Base-by-base conservation (phyloP, 1,140 invertebrate genomes). In the Brachionus asplanchnoidis region DNA sequence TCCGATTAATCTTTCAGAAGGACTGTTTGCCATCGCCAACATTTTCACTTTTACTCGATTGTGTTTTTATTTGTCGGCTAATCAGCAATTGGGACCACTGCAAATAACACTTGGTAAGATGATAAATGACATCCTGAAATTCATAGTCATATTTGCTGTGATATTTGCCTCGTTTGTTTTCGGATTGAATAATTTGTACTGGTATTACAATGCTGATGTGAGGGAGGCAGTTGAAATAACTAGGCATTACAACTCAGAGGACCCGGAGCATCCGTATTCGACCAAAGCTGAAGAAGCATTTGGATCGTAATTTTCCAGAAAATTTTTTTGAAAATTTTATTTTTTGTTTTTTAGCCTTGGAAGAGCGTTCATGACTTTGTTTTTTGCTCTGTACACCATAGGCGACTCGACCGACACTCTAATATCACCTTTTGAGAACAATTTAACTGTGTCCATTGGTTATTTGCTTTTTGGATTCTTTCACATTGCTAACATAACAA, bases 311-410 rank as follows among this genome's bases (percentile, higher is more conserved):
- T 28, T 84, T 70, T 68, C 17, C 28, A 5, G 7, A 68, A 14
- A 68, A 68, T 28, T n/a, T 3, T 66, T 11, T 66, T 14, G 20
- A 66, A 66, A 23, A 66, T 1, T 32, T 60, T 42, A 40, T 26
- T 17, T 28, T 26, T 42, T 26, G 20, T 17, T 75, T 46, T 26
- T 11, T 20, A 82, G 91, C 86, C 90, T 91, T 90, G 88, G 87
- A 70, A 88, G 89, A 50, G 93, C 93, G 4, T 88, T 94, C 50
- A 93, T 92, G 86, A 94, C 93, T 6, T 89, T 94, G 36, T 94
- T 94, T 88, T 94, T 93, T 93, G 93, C 93, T 0, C 90, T 94
- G 85, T 94, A 94, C 87, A 93, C 93, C 70, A 93, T 94, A 90
- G 91, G 92, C 0, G 92, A 93, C 2, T 88, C 93, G 73, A 92